Conservation (phyloP, 2,113 vertebrate genomes). For the Pollachius pollachius region DNA sequence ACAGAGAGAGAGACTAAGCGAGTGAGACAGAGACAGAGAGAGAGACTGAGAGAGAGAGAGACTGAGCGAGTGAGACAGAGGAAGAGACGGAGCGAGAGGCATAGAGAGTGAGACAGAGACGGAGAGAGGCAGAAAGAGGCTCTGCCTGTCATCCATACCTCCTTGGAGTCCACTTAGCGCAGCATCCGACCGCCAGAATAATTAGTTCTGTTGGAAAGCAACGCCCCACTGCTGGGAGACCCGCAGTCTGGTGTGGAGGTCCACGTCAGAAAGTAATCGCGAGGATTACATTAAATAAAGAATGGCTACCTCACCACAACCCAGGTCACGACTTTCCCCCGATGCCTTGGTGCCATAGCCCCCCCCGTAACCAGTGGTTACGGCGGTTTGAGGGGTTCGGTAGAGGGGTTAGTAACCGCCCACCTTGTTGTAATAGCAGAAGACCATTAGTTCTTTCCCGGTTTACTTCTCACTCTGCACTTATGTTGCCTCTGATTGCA, state of each 20-base stretch:
- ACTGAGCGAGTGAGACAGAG: too few relatives aligned
- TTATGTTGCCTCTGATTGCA: not conserved
- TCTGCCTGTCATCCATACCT: constrained; percentile 1
- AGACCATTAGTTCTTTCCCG: constrained; percentile 16
- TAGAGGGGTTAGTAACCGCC: constrained; percentile 40
- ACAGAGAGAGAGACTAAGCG: too few relatives aligned
- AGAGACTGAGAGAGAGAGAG: too few relatives aligned
- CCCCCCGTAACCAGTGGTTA: too few relatives aligned
- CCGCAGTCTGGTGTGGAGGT: not conserved
- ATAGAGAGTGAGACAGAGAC: too few relatives aligned
- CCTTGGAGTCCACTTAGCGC: constrained; percentile 17
- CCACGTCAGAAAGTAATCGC: constrained; percentile 23
- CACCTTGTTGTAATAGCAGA: constrained; percentile 27
- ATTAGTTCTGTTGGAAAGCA: constrained; percentile 44
- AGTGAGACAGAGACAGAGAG: too few relatives aligned
- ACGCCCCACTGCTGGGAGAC: constrained; percentile 36
- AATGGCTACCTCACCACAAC: too few relatives aligned
- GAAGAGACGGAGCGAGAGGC: too few relatives aligned
- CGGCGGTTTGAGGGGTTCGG: too few relatives aligned
- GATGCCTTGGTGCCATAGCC: too few relatives aligned
- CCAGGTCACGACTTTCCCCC: constrained; percentile 3
- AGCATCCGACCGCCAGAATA: constrained; percentile 7
- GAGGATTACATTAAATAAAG: constrained; percentile 29
- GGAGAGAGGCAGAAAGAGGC: too few relatives aligned
- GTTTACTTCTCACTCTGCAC: constrained; percentile 13